phyloP scores from a whole-genome alignment of 2,888 invertebrate species.

The Branchipolynoe longqiensis region DNA sequence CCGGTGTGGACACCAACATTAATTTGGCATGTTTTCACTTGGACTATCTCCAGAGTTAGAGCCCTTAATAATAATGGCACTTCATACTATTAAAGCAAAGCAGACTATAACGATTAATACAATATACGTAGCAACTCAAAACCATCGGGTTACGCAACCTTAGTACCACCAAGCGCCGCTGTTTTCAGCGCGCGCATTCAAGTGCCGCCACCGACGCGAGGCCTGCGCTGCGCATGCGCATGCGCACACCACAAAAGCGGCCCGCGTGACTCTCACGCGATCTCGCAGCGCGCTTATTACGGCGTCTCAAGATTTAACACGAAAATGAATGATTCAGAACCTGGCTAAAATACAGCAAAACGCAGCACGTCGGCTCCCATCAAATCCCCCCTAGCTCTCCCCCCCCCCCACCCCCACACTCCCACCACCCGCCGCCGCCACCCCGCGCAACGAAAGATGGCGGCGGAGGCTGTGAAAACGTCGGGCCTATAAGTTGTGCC shows the following conservation, averaged over 20 bases:
- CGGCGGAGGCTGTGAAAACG: conserved; percentile 14
- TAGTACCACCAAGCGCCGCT: no score
- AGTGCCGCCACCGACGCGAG: conserved; percentile 27
- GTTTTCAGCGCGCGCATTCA: conserved; percentile 34
- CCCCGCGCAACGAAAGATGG: conserved; percentile 5
- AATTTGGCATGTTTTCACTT: no score
- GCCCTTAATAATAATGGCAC: no score
- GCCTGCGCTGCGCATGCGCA: no score
- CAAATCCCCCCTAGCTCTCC: not conserved
- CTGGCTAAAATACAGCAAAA: conserved; percentile 4
- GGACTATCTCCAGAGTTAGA: no score
- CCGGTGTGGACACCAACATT: no score
- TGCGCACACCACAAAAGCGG: not conserved
- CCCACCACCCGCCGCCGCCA: not conserved
- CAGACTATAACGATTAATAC: no score
- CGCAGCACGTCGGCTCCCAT: no score
- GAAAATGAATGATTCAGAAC: conserved; percentile 51
- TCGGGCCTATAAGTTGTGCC: conserved; percentile 20
- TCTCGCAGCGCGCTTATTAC: not conserved
- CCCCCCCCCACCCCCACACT: not conserved
- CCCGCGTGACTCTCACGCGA: conserved; percentile 40
- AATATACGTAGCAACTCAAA: no score
- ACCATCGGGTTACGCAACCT: no score
- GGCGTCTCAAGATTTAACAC: conserved; percentile 49
- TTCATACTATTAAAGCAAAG: no score